Percentiles rank a stretch among this genome's conserved stretches.
phyloP scores from a whole-genome alignment of 2,113 vertebrate species.

The Porphyrio hochstetteri region DNA sequence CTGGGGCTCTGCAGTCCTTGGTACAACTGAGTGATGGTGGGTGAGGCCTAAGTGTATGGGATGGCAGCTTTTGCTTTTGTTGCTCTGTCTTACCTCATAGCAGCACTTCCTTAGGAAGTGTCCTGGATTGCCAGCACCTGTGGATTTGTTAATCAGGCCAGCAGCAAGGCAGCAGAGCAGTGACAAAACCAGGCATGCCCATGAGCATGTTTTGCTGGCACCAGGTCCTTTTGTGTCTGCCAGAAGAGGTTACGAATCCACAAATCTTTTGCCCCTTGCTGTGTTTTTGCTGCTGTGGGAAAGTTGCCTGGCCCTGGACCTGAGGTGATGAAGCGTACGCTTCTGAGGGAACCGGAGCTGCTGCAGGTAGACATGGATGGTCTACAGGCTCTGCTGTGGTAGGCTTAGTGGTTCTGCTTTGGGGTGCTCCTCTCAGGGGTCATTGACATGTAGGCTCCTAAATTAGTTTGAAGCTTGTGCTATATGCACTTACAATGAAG shows the following conservation, averaged over 20 bases:
- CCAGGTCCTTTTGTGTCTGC: background rate
- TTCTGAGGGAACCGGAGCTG: background rate
- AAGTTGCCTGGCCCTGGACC: background rate
- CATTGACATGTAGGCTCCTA: background rate
- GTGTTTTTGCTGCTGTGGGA: background rate
- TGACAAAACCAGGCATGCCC: background rate
- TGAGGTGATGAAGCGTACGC: background rate
- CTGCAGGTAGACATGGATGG: background rate
- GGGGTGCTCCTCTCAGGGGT: background rate
- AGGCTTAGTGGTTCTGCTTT: background rate
- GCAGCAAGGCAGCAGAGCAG: background rate
- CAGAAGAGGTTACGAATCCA: background rate
- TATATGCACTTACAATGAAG: constrained; percentile 5
- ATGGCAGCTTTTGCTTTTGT: background rate
- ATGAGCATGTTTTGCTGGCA: fast-evolving
- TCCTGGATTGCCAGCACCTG: background rate
- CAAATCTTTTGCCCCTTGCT: background rate
- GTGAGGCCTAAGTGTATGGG: background rate
- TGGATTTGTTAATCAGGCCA: too few relatives aligned
- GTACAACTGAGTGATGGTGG: background rate
- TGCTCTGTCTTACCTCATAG: background rate
- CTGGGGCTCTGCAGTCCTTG: background rate
- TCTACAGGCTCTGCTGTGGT: background rate
- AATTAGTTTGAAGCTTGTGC: background rate
- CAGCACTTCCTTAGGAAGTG: background rate